phyloP scores from a whole-genome alignment of 2,113 vertebrate genomes.

The Eurypyga helias region DNA sequence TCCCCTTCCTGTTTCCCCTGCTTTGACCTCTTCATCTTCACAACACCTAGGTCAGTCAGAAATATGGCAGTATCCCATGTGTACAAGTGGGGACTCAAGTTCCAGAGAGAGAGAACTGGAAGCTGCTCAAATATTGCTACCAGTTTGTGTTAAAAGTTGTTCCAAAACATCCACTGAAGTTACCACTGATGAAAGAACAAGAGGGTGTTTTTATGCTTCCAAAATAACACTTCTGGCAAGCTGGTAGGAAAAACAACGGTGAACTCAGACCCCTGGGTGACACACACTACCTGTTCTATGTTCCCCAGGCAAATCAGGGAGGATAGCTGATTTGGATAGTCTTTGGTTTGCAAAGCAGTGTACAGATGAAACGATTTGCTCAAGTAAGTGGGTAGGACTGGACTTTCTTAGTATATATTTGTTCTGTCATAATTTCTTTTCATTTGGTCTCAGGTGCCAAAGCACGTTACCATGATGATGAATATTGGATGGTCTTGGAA shows the following conservation, averaged over 20 bases:
- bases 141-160: background rate
- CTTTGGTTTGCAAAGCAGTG: constrained; percentile 58
- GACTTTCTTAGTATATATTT: constrained; percentile 14
- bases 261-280: background rate
- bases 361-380: constrained; percentile 12
- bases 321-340: background rate
- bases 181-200: background rate
- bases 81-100: background rate
- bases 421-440: constrained; percentile 45
- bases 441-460: constrained; percentile 21
- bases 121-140: background rate
- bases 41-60: background rate
- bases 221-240: background rate
- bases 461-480: background rate
- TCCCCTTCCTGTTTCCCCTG: background rate
- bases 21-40: background rate
- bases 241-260: background rate
- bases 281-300: background rate
- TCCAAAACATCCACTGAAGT: background rate
- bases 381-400: constrained; percentile 42
- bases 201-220: background rate
- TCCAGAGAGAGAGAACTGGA: background rate
- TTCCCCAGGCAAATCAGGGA: background rate
- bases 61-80: background rate
- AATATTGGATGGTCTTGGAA: constrained; percentile 7